phyloP scores from a whole-genome alignment of 2,888 invertebrate species.

The Incurvaria masculella region DNA sequence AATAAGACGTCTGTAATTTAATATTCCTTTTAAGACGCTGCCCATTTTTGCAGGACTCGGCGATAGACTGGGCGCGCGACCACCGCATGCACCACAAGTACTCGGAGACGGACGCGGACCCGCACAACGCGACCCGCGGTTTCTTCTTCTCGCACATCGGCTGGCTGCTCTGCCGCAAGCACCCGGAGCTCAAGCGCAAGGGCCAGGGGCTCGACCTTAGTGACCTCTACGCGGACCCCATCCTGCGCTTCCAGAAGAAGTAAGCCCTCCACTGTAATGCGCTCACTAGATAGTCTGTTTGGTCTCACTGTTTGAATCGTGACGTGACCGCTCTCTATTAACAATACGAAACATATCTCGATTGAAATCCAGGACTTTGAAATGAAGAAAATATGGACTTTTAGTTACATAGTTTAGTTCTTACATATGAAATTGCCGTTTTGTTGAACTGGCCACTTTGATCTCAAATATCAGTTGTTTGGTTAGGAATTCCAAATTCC shows the following conservation, averaged over 20 bases:
- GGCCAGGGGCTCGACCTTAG: slow-evolving; percentile 83
- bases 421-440: not conserved
- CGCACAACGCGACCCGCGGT: slow-evolving; percentile 88
- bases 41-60: slow-evolving; percentile 66
- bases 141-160: slow-evolving; percentile 97
- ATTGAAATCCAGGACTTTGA: too few species aligned
- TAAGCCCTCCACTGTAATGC: too few species aligned
- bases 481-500: too few species aligned
- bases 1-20: too few species aligned
- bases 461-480: too few species aligned
- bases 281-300: too few species aligned
- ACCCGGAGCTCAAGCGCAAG: slow-evolving; percentile 83
- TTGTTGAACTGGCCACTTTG: too few species aligned
- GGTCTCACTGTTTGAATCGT: too few species aligned
- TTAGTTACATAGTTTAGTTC: not conserved
- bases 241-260: slow-evolving; percentile 87
- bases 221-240: slow-evolving; percentile 77
- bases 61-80: slow-evolving; percentile 75
- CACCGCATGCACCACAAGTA: slow-evolving; percentile 90
- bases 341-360: too few species aligned
- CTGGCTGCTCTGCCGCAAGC: slow-evolving; percentile 89
- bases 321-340: too few species aligned
- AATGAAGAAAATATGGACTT: not conserved
- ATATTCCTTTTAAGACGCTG: too few species aligned
- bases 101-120: slow-evolving; percentile 91